Base-by-base conservation (phyloP, 2,888 invertebrate genomes). In the Autographa gamma region DNA sequence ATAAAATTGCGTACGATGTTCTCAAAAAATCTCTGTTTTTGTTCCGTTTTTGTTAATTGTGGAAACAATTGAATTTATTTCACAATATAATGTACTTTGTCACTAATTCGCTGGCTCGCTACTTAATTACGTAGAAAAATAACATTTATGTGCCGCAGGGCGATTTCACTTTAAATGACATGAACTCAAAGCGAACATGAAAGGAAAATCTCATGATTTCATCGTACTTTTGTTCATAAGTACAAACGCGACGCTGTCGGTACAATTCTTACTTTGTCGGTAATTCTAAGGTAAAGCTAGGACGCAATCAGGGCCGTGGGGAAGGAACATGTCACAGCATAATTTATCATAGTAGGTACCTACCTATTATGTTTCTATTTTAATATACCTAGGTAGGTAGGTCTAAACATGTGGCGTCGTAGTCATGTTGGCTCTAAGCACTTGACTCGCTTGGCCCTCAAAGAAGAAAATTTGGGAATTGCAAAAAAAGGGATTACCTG, bases 1-100 rank as follows among this genome's bases (percentile, higher is more conserved):
- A 85, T 86, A 86, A 86, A 86, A 79, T 69, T 63, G 60, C 70
- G 77, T 70, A 70, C 71, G 68, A 73, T 69, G 67, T 75, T 32
- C 61, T n/a, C 62, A 73, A 82, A 67, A 73, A 54, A 63, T 56
- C 43, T 66, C 65, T 48, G 58, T n/a, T 72, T 60, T 71, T 54
- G 64, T 75, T 80, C 70, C 69, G 73, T 71, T 69, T 61, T 69
- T 60, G 16, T 38, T 73, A 70, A 71, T 67, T 41, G 63, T 76
- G 64, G 71, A 71, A 72, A 82, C 84, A 83, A 82, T 83, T 81
- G 81, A 73, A 74, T 69, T 71, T 73, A 76, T 69, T 76, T 76
- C 76, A 73, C 76, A 71, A 67, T 56, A 41, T 54, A 58, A 60
- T 56, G 54, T 58, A 60, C 13, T 63, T 67, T 67, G 59, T 61